A percentile compares a stretch with the other conserved stretches of the same genome.
These are phyloP conservation scores for Conopomorpha cramerella DNA, from an alignment of 1,140 invertebrate genomes.

Conservation along the genomic window DNA sequence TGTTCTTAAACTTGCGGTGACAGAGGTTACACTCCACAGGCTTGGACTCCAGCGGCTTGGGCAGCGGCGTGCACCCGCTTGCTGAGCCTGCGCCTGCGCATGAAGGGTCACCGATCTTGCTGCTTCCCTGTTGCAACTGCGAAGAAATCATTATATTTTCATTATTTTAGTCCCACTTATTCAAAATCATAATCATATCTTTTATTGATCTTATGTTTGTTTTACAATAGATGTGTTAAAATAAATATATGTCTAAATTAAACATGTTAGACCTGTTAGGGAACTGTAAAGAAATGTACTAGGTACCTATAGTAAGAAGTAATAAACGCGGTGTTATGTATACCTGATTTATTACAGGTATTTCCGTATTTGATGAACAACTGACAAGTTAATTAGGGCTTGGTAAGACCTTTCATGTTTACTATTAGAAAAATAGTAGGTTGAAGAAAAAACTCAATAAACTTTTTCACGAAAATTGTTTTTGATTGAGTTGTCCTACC, in stretches of 20 bases:
- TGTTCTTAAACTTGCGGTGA: constrained; percentile 94
- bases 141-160: constrained; percentile 2
- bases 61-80: constrained; percentile 1
- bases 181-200: background rate
- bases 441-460: too few species aligned
- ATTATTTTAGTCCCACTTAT: constrained; percentile 26
- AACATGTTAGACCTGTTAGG: background rate
- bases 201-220: background rate
- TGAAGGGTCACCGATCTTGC: constrained; percentile 9
- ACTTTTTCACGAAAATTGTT: too few species aligned
- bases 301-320: background rate
- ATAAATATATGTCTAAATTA: background rate
- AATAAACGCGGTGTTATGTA: background rate
- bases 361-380: too few species aligned
- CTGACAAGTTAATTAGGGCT: too few species aligned
- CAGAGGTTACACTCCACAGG: constrained; percentile 94
- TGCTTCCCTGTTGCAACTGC: constrained; percentile 16
- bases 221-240: background rate
- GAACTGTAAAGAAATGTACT: background rate
- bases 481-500: too few species aligned
- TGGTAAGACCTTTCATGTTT: too few species aligned
- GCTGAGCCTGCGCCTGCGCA: constrained; percentile 5
- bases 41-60: constrained; percentile 52
- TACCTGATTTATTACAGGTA: too few species aligned
- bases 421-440: too few species aligned